Base-by-base conservation (phyloP, 1,140 invertebrate species). In the Monochamus saltuarius region DNA sequence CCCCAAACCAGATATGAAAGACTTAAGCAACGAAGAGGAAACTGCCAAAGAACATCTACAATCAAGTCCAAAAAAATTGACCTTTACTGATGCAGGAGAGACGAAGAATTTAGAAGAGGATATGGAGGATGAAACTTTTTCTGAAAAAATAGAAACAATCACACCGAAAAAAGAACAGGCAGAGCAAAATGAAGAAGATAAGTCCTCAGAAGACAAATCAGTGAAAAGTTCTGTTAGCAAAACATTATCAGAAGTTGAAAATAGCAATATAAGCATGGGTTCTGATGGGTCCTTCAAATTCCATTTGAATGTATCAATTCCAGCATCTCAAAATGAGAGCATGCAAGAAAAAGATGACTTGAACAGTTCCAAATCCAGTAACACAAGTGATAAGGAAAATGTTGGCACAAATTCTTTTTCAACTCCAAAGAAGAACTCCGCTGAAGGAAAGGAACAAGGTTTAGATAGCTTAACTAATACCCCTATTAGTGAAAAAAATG, bases 311-410 rank as follows among this genome's bases (percentile, higher is more conserved):
- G 22, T 29, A 6, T 29, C 22, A 29, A 6, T 29, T 29, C 6
- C 22, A 29, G 22, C 22, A 3, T 29, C 22, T 6, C 22, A 29
- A 29, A 29, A 29, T 29, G 13, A 58, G 14, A 40, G 36, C 7
- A 45, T 13, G 10, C 16, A 14, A 13, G 35, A 54, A 39, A 35
- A 55, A 1, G 49, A 60, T 8, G 16, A 40, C 1, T 49, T 59
- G 17, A 59, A 62, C 37, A 17, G 4, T 16, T 59, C 51, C 0
- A 56, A 56, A 54, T 42, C 46, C 6, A 61, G 57, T 40, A 45
- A 39, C 14, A 36, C 39, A 29, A 65, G 59, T 35, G 52, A 61
- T 22, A 65, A 65, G 37, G 63, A 65, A 47, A 65, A 65, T 17
- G 22, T 55, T 22, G 36, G n/a, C 39, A 38, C 38, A n/a, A 56